Conservation (phyloP, 2,888 invertebrate species). For the Ophioninae sp. region DNA sequence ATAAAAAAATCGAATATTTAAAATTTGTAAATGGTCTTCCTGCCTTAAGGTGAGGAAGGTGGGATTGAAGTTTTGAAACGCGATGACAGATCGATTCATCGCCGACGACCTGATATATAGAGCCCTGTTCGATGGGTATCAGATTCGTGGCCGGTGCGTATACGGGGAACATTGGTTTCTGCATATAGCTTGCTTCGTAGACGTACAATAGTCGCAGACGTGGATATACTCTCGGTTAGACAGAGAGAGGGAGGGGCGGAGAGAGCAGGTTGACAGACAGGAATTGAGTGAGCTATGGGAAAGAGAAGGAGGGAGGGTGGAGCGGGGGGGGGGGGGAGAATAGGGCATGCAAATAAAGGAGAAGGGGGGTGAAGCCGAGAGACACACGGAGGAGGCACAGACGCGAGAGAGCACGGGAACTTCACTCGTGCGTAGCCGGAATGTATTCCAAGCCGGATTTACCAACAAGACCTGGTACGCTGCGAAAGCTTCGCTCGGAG, state of each 20-base stretch:
- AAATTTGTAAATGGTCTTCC: neutral
- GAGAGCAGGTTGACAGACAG: slow-evolving; percentile 6
- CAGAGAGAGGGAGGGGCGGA: neutral
- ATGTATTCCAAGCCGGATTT: slow-evolving; percentile 69
- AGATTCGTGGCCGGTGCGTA: slow-evolving; percentile 2
- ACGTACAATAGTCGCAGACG: slow-evolving; percentile 41
- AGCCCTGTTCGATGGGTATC: slow-evolving; percentile 7
- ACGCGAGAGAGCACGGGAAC: slow-evolving; percentile 48
- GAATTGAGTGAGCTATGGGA: slow-evolving; percentile 23
- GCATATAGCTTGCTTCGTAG: neutral
- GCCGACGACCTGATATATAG: neutral
- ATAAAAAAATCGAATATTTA: too few relatives aligned
- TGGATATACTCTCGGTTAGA: slow-evolving; percentile 9
- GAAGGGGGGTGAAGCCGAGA: neutral
- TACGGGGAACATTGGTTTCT: slow-evolving; percentile 1
- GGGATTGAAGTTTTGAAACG: neutral
- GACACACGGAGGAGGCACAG: neutral
- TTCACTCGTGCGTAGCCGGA: slow-evolving; percentile 45
- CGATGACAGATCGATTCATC: slow-evolving; percentile 18
- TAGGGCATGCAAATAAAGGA: neutral
- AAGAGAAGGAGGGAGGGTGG: slow-evolving; percentile 16
- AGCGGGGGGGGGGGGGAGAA: slow-evolving; percentile 10
- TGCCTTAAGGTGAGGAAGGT: neutral
- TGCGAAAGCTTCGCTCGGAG: slow-evolving; percentile 23
- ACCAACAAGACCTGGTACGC: slow-evolving; percentile 66